Conservation (phyloP, 2,113 vertebrate species). For the Martes martes region DNA sequence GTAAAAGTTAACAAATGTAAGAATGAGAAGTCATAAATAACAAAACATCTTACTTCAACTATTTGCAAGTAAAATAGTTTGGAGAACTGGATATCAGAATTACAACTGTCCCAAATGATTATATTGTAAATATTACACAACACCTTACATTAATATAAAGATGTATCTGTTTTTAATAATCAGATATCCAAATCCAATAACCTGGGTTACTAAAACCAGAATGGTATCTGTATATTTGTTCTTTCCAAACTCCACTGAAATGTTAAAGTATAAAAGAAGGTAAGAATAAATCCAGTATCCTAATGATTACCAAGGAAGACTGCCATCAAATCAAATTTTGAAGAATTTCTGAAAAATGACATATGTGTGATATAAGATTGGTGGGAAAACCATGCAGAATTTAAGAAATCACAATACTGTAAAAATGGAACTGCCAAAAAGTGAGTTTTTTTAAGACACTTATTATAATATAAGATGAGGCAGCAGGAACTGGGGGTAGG, state of each 20-base stretch:
- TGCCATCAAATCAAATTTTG: neutral
- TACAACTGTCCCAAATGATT: neutral
- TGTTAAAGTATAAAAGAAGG: slow-evolving; percentile 2
- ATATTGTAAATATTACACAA: neutral
- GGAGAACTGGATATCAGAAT: neutral
- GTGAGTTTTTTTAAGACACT: neutral
- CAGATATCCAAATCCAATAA: neutral
- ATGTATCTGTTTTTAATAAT: neutral
- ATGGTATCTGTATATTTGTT: neutral
- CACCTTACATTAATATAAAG: neutral
- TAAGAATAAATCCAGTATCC: neutral
- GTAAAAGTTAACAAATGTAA: slow-evolving; percentile 52
- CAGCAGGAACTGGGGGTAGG: neutral
- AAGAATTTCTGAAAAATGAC: neutral
- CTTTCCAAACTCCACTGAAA: neutral
- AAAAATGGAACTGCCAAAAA: neutral
- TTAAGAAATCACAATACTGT: neutral
- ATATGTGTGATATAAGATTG: neutral
- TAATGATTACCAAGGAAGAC: neutral
- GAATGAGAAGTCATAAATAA: neutral
- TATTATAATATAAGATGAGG: neutral
- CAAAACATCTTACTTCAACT: neutral
- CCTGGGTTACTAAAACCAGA: neutral
- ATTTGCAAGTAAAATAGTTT: neutral
- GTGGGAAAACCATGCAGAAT: neutral